phyloP scores from a whole-genome alignment of 2,888 invertebrate genomes.

The Lacanobia wlatinum region DNA sequence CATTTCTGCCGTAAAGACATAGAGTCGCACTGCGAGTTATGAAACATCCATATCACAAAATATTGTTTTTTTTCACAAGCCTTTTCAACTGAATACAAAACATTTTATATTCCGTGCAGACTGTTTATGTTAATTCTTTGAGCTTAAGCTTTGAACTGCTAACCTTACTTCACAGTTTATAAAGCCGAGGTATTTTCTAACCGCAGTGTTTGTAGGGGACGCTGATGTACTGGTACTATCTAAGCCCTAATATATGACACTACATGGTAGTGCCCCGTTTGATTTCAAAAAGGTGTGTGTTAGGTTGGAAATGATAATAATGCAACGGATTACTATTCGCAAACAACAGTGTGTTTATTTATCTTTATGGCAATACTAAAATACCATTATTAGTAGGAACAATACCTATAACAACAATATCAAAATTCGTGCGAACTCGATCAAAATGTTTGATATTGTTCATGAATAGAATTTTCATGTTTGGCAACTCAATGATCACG shows the following conservation, averaged over 20 bases:
- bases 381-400: background rate
- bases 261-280: background rate
- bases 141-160: conserved; percentile 55
- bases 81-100: conserved; percentile 26
- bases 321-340: background rate
- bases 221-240: conserved; percentile 23
- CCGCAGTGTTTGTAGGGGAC: conserved; percentile 38
- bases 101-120: conserved; percentile 36
- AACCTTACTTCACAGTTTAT: conserved; percentile 56
- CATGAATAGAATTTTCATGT: conserved; percentile 15
- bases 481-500: background rate
- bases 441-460: conserved; percentile 9
- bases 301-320: background rate
- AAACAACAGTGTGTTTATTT: background rate
- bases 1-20: conserved; percentile 4
- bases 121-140: conserved; percentile 55
- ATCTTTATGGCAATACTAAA: background rate
- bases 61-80: background rate
- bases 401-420: background rate
- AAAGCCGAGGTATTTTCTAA: conserved; percentile 47
- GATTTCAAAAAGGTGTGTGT: background rate
- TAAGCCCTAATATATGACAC: conserved; percentile 10
- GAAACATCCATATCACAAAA: background rate
- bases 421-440: background rate
- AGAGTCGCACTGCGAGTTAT: background rate